A percentile compares a stretch with the other conserved stretches of the same genome.
These are phyloP conservation scores for Pelvicachromis taeniatus DNA, from an alignment of 2,113 vertebrate genomes.

Conservation along the genomic window DNA sequence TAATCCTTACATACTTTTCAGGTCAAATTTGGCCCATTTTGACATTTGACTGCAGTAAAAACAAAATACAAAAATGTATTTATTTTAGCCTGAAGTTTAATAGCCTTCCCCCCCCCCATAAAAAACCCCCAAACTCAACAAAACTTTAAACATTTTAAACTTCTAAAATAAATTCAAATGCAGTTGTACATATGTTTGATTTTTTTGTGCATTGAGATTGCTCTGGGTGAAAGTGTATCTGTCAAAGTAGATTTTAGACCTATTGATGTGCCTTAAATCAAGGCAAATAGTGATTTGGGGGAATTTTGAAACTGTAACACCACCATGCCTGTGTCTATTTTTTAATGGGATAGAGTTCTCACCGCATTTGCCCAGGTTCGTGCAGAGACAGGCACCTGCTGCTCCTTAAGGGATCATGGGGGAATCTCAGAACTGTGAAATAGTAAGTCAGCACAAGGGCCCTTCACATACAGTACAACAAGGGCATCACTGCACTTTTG, in stretches of 20 bases:
- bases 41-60: too few relatives aligned
- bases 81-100: background rate
- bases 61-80: too few relatives aligned
- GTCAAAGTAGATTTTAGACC: background rate
- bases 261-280: background rate
- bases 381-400: background rate
- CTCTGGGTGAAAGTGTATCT: too few relatives aligned
- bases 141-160: background rate
- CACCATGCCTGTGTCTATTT: background rate
- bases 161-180: background rate
- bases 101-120: background rate
- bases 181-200: background rate
- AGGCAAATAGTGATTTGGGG: background rate
- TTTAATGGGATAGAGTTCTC: background rate
- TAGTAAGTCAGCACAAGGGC: background rate
- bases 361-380: background rate
- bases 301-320: background rate
- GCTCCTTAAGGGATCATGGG: background rate
- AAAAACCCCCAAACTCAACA: rapidly evolving
- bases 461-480: background rate
- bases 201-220: background rate
- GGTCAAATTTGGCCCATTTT: background rate
- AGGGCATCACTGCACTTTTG: background rate
- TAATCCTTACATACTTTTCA: background rate
- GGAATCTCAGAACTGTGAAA: background rate